These are phyloP conservation scores for Dryas iulia DNA, from an alignment of 1,140 invertebrate species.

Conservation along the genomic window DNA sequence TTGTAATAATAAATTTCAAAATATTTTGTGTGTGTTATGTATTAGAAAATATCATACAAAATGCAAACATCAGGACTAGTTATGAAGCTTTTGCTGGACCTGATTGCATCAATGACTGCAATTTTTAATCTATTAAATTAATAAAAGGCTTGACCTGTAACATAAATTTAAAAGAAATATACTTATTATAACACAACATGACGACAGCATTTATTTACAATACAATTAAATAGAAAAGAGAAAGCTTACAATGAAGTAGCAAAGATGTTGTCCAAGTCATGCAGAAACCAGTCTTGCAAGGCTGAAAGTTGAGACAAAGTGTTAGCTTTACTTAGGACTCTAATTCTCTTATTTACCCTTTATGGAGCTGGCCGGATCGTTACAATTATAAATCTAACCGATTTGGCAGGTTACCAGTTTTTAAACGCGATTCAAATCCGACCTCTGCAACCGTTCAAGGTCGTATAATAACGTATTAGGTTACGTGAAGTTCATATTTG, in stretches of 20 bases:
- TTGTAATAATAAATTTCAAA: too few relatives aligned
- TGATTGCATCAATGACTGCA: too few relatives aligned
- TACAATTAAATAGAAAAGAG: slow-evolving; percentile 3
- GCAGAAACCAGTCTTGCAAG: neutral
- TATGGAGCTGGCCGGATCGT: neutral
- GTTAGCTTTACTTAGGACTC: neutral
- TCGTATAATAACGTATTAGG: neutral
- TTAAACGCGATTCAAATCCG: neutral
- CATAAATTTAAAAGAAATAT: too few relatives aligned
- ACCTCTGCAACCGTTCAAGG: neutral
- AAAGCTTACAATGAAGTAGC: slow-evolving; percentile 1
- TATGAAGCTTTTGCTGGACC: too few relatives aligned
- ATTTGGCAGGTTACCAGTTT: slow-evolving; percentile 4
- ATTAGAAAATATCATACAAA: too few relatives aligned
- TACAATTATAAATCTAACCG: neutral
- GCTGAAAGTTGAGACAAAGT: neutral
- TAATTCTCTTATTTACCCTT: neutral
- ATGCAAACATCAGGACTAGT: too few relatives aligned
- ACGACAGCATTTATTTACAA: neutral
- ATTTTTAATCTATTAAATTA: too few relatives aligned
- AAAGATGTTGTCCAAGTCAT: neutral
- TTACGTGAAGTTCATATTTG: neutral
- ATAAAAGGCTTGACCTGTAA: too few relatives aligned
- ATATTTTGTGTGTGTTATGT: too few relatives aligned
- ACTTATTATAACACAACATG: too few relatives aligned